phyloP scores from a whole-genome alignment of 2,797 vertebrate genomes.

The Bucorvus abyssinicus region DNA sequence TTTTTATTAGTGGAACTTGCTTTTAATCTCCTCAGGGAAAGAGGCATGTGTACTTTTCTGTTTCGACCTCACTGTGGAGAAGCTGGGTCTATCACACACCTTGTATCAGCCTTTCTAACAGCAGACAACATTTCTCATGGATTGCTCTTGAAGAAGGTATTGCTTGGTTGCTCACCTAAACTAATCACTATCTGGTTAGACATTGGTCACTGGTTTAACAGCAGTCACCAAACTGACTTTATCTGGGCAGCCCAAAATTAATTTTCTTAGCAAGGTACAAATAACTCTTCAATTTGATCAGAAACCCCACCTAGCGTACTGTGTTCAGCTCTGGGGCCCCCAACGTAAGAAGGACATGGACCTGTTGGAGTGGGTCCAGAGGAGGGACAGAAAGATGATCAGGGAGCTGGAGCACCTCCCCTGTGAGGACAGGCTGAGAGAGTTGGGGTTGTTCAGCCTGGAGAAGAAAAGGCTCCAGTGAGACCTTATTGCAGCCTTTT shows the following conservation, averaged over 20 bases:
- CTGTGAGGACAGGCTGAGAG: not conserved
- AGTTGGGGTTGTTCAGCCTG: not conserved
- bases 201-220: not conserved
- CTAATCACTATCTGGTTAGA: not conserved
- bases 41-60: constrained; percentile 92
- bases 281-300: not conserved
- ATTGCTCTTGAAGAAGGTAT: constrained; percentile 95
- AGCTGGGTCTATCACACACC: constrained; percentile 95
- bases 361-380: not conserved
- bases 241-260: not conserved
- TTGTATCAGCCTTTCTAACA: constrained; percentile 93
- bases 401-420: not conserved
- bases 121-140: constrained; percentile 98
- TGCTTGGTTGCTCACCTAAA: not conserved
- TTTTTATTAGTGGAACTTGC: not conserved
- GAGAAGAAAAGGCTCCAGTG: not conserved
- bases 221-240: not conserved
- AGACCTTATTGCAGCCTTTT: too few relatives aligned
- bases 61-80: constrained; percentile 97
- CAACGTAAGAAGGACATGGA: not conserved
- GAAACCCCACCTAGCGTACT: not conserved
- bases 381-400: not conserved
- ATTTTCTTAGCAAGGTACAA: not conserved
- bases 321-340: not conserved
- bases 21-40: constrained; percentile 79